Evolutionary conservation across 2,797 vertebrate species (phyloP).

Genomic region (Mormyrus hasselquistii): DNA sequence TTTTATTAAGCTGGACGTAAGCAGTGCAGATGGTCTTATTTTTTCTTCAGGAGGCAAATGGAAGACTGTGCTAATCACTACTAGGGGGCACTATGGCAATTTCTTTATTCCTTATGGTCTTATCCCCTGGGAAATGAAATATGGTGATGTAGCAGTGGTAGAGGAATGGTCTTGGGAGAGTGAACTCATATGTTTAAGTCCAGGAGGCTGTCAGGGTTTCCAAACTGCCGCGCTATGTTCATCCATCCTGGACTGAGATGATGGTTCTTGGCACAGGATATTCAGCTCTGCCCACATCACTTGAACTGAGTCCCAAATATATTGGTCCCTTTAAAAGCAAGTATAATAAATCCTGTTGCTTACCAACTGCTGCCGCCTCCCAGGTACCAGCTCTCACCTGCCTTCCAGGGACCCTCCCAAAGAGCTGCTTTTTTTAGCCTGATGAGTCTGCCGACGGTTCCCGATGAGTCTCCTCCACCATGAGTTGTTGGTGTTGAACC

Average conservation of each 20-base stretch:
- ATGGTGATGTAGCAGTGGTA: neutral
- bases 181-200: neutral
- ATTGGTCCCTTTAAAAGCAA: neutral
- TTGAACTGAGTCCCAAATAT: neutral
- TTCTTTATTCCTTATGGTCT: neutral
- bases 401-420: neutral
- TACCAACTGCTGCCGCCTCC: neutral
- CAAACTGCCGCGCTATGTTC: neutral
- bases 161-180: neutral
- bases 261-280: neutral
- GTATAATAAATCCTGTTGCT: neutral
- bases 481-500: neutral
- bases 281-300: neutral
- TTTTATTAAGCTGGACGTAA: neutral
- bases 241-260: neutral
- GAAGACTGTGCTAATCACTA: neutral
- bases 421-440: neutral
- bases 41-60: neutral
- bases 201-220: neutral
- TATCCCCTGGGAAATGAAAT: neutral
- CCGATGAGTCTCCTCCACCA: neutral
- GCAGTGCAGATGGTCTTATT: neutral
- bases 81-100: neutral
- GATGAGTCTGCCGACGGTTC: neutral
- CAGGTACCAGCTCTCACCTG: neutral